Percentiles rank a stretch among this genome's conserved stretches.
These are phyloP conservation scores for Phyllostomus hastatus DNA, from an alignment of 2,113 vertebrate species.

Conservation along the genomic window DNA sequence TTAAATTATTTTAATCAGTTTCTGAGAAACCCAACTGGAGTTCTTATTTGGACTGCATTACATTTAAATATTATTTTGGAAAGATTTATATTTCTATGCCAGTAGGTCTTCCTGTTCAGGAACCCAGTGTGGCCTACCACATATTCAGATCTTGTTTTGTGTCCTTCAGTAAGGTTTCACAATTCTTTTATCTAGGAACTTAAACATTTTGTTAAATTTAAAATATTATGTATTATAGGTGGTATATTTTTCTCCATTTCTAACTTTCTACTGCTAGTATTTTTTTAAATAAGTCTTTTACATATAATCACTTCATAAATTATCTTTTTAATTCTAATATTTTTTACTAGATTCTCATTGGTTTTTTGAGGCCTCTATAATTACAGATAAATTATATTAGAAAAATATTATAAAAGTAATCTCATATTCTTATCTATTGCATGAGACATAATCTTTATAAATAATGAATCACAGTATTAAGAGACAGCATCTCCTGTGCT, in stretches of 20 bases:
- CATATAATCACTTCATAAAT: not conserved
- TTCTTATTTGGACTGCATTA: slow-evolving; percentile 21
- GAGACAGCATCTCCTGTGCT: not conserved
- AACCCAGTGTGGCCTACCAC: not conserved
- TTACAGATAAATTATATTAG: not conserved
- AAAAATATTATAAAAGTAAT: not conserved
- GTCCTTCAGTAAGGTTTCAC: not conserved
- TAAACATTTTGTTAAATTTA: slow-evolving; percentile 12
- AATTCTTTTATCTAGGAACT: not conserved
- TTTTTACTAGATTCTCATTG: not conserved
- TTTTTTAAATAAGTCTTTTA: not conserved
- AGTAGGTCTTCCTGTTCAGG: not conserved
- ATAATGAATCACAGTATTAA: not conserved
- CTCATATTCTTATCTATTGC: not conserved
- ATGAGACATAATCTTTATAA: not conserved
- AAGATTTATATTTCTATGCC: not conserved
- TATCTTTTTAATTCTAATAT: not conserved
- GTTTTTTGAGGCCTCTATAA: not conserved
- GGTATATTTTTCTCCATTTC: not conserved
- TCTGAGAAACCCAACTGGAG: not conserved
- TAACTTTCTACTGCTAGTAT: not conserved
- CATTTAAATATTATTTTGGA: slow-evolving; percentile 32
- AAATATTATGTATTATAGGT: not conserved
- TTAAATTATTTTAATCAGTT: slow-evolving; percentile 38
- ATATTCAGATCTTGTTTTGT: slow-evolving; percentile 29